A percentile compares a stretch with the other conserved stretches of the same genome.
phyloP scores from a whole-genome alignment of 2,797 vertebrate species.

The Morelia viridis region DNA sequence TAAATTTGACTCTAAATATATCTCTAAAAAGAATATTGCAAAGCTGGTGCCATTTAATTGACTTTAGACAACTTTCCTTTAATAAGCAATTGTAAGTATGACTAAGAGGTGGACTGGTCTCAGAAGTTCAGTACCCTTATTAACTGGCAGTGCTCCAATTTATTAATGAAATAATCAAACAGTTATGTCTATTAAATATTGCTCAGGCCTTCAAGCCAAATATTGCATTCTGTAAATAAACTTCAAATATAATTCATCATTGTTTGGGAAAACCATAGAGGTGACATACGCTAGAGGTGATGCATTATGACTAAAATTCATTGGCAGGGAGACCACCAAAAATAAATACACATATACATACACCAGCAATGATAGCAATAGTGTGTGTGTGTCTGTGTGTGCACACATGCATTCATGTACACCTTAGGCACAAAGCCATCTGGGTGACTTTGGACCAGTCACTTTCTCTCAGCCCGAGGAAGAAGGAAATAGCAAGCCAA shows the following conservation, averaged over 20 bases:
- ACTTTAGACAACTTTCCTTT: neutral
- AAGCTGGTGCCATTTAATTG: constrained; percentile 14
- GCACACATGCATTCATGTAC: no score
- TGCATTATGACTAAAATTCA: constrained; percentile 17
- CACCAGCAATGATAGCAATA: neutral
- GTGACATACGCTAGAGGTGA: neutral
- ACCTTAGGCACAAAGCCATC: no score
- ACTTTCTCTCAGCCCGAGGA: no score
- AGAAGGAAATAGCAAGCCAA: no score
- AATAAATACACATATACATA: neutral
- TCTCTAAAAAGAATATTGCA: neutral
- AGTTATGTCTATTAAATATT: constrained; percentile 35
- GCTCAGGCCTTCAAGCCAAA: constrained; percentile 28
- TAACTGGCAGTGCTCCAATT: constrained; percentile 31
- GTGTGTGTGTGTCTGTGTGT: neutral
- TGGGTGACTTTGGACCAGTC: no score
- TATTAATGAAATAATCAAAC: constrained; percentile 38
- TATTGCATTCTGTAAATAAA: constrained; percentile 18
- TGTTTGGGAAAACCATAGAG: neutral
- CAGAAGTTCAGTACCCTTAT: neutral
- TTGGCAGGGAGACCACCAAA: neutral
- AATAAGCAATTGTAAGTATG: constrained; percentile 13
- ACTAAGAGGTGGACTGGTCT: constrained; percentile 15
- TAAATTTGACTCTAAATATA: constrained; percentile 19
- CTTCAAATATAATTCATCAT: constrained; percentile 14